These are phyloP conservation scores for Eulimnadia texana DNA, from an alignment of 1,140 invertebrate genomes.

Conservation along the genomic window DNA sequence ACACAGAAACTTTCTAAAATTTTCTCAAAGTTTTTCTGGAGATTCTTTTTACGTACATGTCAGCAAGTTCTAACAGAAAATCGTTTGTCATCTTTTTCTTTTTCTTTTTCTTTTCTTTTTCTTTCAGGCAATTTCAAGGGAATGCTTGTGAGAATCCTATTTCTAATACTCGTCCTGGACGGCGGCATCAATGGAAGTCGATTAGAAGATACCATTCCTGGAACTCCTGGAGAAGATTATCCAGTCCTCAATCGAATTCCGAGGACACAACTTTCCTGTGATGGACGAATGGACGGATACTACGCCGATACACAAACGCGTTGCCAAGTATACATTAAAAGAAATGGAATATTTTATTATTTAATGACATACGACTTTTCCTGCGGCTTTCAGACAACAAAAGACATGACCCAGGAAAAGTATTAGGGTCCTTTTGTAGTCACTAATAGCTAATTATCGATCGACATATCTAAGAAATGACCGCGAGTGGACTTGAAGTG, in stretches of 20 bases:
- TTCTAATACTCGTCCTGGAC: neutral
- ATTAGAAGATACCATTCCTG: slow-evolving; percentile 9
- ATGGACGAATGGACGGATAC: slow-evolving; percentile 13
- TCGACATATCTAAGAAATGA: neutral
- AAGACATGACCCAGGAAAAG: neutral
- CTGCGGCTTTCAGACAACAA: neutral
- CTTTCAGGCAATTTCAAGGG: neutral
- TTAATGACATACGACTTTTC: neutral
- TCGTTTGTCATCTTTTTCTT: neutral
- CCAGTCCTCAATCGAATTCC: slow-evolving; percentile 11
- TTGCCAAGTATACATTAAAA: slow-evolving; percentile 15
- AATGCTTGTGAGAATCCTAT: neutral
- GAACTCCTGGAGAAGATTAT: slow-evolving; percentile 13
- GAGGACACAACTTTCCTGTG: slow-evolving; percentile 10
- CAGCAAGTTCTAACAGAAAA: too few relatives aligned
- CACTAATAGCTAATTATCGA: neutral
- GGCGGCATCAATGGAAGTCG: neutral
- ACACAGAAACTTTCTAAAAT: too few relatives aligned
- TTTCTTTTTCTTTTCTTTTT: neutral
- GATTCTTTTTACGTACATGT: too few relatives aligned
- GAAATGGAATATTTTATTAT: neutral
- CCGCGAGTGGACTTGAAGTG: neutral
- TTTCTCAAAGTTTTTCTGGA: too few relatives aligned
- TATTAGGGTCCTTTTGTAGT: neutral
- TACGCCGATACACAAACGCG: slow-evolving; percentile 14